Percentiles rank a stretch among this genome's conserved stretches.
These are phyloP conservation scores for Oasisia sp. DNA, from an alignment of 2,888 invertebrate genomes.

Conservation along the genomic window DNA sequence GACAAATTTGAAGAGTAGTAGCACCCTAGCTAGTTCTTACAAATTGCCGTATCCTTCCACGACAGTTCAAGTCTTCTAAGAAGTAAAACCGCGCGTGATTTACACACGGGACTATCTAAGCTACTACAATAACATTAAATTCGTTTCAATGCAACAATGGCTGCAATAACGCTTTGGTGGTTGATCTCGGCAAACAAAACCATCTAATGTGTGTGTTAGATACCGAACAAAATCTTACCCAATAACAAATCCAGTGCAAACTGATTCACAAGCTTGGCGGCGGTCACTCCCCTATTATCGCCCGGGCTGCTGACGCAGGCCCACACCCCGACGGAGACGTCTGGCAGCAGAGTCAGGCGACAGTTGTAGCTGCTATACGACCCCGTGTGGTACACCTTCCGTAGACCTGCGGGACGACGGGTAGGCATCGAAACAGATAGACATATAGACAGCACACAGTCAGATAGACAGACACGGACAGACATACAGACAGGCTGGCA, in stretches of 20 bases:
- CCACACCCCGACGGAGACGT: slow-evolving; percentile 30
- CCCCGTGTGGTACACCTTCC: slow-evolving; percentile 25
- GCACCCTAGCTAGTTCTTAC: neutral
- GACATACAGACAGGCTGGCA: too few relatives aligned
- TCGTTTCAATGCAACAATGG: too few relatives aligned
- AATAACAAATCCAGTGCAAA: slow-evolving; percentile 28
- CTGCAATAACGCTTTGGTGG: too few relatives aligned
- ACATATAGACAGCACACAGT: too few relatives aligned
- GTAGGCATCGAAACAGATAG: neutral
- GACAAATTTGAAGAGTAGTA: too few relatives aligned
- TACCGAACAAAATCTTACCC: slow-evolving; percentile 17
- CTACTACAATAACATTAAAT: neutral
- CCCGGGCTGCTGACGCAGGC: slow-evolving; percentile 32
- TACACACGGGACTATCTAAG: neutral
- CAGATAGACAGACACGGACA: too few relatives aligned
- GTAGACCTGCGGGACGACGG: neutral
- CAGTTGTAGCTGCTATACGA: slow-evolving; percentile 34
- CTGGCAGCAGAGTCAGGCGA: slow-evolving; percentile 25
- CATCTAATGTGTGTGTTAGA: neutral
- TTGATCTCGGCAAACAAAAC: neutral
- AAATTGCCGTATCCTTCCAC: neutral
- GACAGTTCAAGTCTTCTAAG: neutral
- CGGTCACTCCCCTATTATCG: neutral
- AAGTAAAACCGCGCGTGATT: neutral
- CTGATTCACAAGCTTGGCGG: neutral